Evolutionary conservation across 35 echinoderm and acorn worm species (phyloP).

Genomic region (Anneissia japonica): DNA sequence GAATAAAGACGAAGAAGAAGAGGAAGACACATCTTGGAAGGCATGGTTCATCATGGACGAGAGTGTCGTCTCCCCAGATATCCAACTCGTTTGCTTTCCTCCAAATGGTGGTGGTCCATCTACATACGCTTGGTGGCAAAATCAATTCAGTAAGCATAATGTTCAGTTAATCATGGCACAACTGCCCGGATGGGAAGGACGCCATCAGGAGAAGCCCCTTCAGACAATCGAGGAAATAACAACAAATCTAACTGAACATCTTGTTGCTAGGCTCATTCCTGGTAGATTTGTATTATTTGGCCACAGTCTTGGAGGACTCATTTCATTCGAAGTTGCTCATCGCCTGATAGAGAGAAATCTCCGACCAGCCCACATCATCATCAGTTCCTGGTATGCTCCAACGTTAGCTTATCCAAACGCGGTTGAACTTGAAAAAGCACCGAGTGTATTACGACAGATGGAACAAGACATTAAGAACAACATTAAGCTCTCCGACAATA

Average conservation of each 20-base stretch:
- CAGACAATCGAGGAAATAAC: not conserved
- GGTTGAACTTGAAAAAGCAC: not conserved
- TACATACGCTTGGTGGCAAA: constrained; percentile 10
- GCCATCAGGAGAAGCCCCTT: constrained; percentile 22
- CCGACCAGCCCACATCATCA: not conserved
- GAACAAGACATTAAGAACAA: not conserved
- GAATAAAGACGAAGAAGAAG: not conserved
- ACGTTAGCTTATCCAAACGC: constrained; percentile 26
- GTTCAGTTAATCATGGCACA: constrained; percentile 32
- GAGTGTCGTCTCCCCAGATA: not conserved
- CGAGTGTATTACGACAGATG: not conserved
- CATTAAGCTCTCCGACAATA: not conserved
- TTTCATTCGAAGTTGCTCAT: constrained; percentile 42
- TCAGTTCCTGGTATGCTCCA: constrained; percentile 41
- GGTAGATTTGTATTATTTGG: constrained; percentile 39
- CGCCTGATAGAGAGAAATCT: not conserved
- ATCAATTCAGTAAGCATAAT: not conserved
- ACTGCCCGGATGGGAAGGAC: constrained; percentile 48
- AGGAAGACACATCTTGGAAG: not conserved
- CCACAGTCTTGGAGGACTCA: constrained; percentile 40
- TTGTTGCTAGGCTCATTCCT: not conserved
- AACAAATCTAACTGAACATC: not conserved
- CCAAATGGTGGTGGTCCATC: constrained; percentile 46
- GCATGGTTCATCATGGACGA: not conserved
- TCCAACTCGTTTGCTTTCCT: constrained; percentile 37